phyloP scores from a whole-genome alignment of 2,888 invertebrate genomes.

The Apotomis betuletana region DNA sequence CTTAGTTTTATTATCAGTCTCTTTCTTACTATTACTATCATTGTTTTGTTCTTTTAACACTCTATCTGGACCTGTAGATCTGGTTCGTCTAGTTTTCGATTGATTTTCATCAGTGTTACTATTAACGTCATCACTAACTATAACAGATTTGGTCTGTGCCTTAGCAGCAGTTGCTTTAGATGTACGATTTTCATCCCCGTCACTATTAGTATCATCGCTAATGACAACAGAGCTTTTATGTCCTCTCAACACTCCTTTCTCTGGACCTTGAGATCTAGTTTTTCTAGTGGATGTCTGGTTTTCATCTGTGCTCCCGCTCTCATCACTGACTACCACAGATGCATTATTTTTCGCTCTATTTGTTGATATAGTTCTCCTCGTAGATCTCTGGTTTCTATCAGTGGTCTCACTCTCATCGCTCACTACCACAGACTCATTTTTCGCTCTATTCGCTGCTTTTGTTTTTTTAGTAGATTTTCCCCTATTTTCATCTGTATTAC shows the following conservation, averaged over 20 bases:
- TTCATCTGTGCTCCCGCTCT: background rate
- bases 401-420: background rate
- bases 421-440: background rate
- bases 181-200: no score
- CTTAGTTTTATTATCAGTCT: background rate
- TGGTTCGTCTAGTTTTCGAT: background rate
- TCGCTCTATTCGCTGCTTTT: background rate
- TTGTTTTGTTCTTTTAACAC: conserved; percentile 2
- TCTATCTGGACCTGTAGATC: conserved; percentile 1
- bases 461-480: background rate
- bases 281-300: background rate
- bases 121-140: conserved; percentile 1
- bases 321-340: conserved; percentile 11
- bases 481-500: background rate
- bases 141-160: background rate
- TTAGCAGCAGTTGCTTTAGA: background rate
- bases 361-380: no score
- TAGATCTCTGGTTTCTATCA: no score
- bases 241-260: background rate
- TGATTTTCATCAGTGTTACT: conserved; percentile 8
- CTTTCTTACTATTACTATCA: background rate
- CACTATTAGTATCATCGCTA: conserved; percentile 1
- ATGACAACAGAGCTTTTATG: conserved; percentile 10
- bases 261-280: conserved; percentile 19
- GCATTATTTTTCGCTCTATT: background rate